Percentiles rank a stretch among this genome's conserved stretches.
Conservation (phyloP, 1,140 invertebrate species). For the Cheumatopsyche charites region DNA sequence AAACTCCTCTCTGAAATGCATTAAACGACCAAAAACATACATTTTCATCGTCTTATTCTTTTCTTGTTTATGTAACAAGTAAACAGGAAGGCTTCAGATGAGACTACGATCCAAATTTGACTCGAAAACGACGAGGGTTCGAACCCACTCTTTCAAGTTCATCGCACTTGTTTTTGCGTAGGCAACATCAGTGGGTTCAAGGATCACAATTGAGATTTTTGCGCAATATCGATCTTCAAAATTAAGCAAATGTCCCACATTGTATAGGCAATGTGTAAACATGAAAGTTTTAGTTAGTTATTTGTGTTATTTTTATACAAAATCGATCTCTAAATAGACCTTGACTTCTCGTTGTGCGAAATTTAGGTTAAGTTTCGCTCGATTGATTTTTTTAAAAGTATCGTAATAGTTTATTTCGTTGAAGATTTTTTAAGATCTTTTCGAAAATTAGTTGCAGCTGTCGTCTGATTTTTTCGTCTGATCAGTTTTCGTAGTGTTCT, state of each 20-base stretch:
- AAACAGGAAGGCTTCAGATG: background rate
- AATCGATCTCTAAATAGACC: background rate
- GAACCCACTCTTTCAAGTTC: constrained; percentile 14
- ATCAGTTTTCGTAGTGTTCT: too few species aligned
- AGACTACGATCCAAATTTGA: constrained; percentile 1
- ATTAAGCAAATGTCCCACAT: background rate
- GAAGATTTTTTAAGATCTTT: background rate
- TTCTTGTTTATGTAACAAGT: too few species aligned
- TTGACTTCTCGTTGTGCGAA: background rate
- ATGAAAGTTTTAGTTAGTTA: too few species aligned
- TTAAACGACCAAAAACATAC: too few species aligned
- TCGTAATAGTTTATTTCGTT: background rate
- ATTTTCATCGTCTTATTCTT: too few species aligned
- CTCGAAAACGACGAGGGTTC: background rate
- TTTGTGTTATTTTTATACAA: background rate
- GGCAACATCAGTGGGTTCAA: constrained; percentile 17
- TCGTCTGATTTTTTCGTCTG: background rate
- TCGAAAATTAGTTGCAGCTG: constrained; percentile 2
- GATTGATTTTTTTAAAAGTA: background rate
- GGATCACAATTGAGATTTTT: background rate
- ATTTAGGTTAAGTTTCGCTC: background rate
- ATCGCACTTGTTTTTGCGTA: constrained; percentile 1
- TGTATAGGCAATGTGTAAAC: too few species aligned
- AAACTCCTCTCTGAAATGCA: too few species aligned
- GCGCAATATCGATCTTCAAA: constrained; percentile 1